Base-by-base conservation (phyloP, 1,140 invertebrate species). In the Lasioglossum albipes region DNA sequence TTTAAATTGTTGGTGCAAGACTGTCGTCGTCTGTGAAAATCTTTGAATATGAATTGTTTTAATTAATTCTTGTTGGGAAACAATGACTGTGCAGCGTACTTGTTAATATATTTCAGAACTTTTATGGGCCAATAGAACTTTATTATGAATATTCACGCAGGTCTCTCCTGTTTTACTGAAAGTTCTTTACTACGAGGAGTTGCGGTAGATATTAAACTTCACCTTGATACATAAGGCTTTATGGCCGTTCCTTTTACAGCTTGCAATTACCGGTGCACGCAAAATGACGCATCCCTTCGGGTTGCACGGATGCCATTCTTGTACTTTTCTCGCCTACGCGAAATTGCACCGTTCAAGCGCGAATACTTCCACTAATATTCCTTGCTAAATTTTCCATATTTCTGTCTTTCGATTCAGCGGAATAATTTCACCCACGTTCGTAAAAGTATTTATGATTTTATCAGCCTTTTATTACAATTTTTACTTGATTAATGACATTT, bases 141-240 rank as follows among this genome's bases (percentile, higher is more conserved):
- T 49, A 36, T 22, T 36, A n/a, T 12, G n/a, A 42, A 54, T 52
- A 36, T 65, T 66, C 12, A 65, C 31, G 18, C 18, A 18, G n/a
- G 31, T 20, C 16, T 18, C 36, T 41, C 49, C 41, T 12, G 2
- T 45, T 42, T 67, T 7, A 42, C 52, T 45, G 52, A 59, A 76
- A 69, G 42, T 76, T 27, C 49, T n/a, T 62, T 45, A 45, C 0
- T 45, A 45, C 41, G 3, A 20, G 18, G 45, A 66, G 22, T 76
- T 45, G 52, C 13, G 64, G 41, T 52, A 12, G 18, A 69, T 59
- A 76, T 69, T 68, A 59, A 59, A 69, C 65, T 59, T 7, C 59
- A 45, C 52, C 36, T 76, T 59, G 52, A 76, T 59, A 22, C 74
- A 45, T 59, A 54, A 68, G 74, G 7, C 54, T 75, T 75, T 42